phyloP scores from a whole-genome alignment of 2,888 invertebrate genomes.

The Acanthacorydalis orientalis region DNA sequence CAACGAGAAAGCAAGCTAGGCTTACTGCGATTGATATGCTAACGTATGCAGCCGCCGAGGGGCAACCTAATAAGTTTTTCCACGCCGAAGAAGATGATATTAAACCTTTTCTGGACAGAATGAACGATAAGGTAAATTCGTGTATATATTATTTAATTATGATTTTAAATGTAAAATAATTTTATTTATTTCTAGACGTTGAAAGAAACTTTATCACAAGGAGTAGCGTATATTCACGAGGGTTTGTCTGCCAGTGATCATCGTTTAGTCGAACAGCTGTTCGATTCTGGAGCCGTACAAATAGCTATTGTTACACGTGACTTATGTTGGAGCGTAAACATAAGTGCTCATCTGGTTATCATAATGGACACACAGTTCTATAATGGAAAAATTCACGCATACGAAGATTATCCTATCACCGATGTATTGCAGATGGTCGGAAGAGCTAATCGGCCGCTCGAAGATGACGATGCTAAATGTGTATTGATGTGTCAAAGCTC shows the following conservation, averaged over 20 bases:
- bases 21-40: constrained; percentile 92
- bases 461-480: constrained; percentile 86
- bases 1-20: constrained; percentile 77
- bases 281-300: constrained; percentile 84
- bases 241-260: constrained; percentile 75
- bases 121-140: constrained; percentile 59
- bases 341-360: constrained; percentile 84
- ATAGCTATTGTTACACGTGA: constrained; percentile 83
- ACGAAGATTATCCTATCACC: constrained; percentile 96
- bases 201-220: constrained; percentile 81
- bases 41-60: constrained; percentile 84
- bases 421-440: constrained; percentile 98
- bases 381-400: constrained; percentile 58
- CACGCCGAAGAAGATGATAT: constrained; percentile 77
- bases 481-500: constrained; percentile 94
- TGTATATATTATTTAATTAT: background rate
- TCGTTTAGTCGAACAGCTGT: constrained; percentile 80
- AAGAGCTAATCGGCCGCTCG: constrained; percentile 79
- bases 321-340: constrained; percentile 82
- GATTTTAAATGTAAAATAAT: background rate
- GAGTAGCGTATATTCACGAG: constrained; percentile 95
- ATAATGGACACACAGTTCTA: constrained; percentile 93
- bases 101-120: constrained; percentile 71
- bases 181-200: constrained; percentile 40
- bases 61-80: constrained; percentile 73